phyloP scores from a whole-genome alignment of 2,888 invertebrate genomes.

The Colostygia pectinataria region DNA sequence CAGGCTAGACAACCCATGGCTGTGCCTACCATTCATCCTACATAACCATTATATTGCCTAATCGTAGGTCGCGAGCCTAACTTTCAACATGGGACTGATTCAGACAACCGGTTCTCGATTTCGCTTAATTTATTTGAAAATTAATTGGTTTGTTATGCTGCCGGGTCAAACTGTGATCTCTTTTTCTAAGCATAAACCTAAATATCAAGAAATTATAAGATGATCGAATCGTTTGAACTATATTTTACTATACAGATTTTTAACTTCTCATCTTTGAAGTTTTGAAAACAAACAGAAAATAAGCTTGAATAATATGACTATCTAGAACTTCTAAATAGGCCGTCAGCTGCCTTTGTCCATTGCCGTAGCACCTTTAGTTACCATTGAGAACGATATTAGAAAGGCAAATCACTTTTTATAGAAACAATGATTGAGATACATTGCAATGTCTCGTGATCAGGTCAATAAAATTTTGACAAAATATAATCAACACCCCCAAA shows the following conservation, averaged over 20 bases:
- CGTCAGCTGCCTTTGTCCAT: conserved; percentile 43
- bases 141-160: conserved; percentile 67
- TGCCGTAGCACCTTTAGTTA: conserved; percentile 41
- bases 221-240: conserved; percentile 9
- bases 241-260: not conserved
- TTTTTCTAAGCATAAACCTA: conserved; percentile 59
- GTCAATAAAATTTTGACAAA: conserved; percentile 29
- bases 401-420: conserved; percentile 56
- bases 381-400: conserved; percentile 58
- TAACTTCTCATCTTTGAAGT: conserved; percentile 3
- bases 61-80: conserved; percentile 69
- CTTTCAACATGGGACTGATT: conserved; percentile 70
- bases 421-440: conserved; percentile 40
- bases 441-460: conserved; percentile 36
- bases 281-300: conserved; percentile 4
- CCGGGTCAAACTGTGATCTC: conserved; percentile 53
- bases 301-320: conserved; percentile 2
- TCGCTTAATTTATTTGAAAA: conserved; percentile 73
- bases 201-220: conserved; percentile 63
- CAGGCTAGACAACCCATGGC: conserved; percentile 14
- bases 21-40: conserved; percentile 50
- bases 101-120: conserved; percentile 65
- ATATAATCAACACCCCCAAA: conserved; percentile 1
- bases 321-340: conserved; percentile 25
- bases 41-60: conserved; percentile 66